Percentiles rank a stretch among this genome's conserved stretches.
These are phyloP conservation scores for Subanguina moxae DNA, from an alignment of 1,140 invertebrate species.

Conservation along the genomic window DNA sequence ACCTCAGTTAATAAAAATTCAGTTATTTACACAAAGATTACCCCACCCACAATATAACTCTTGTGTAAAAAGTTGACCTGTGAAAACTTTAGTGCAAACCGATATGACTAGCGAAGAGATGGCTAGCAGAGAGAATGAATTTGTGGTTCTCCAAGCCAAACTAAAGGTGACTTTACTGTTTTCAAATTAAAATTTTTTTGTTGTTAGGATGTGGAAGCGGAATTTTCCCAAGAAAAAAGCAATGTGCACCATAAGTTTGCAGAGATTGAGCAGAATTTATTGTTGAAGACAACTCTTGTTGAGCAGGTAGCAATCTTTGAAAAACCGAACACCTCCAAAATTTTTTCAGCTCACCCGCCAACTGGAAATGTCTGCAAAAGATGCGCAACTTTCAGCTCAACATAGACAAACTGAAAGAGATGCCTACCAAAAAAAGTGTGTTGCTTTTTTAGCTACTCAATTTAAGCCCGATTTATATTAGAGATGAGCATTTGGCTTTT, in stretches of 20 bases:
- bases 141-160: conserved; percentile 27
- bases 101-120: conserved; percentile 44
- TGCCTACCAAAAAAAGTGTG: conserved; percentile 25
- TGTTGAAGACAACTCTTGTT: conserved; percentile 49
- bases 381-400: conserved; percentile 32
- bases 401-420: conserved; percentile 47
- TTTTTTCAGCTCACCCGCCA: conserved; percentile 37
- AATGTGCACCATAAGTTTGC: conserved; percentile 49
- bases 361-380: conserved; percentile 44
- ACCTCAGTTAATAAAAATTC: no score
- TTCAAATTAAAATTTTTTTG: neutral
- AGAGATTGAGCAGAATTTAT: conserved; percentile 51
- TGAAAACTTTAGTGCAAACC: conserved; percentile 35
- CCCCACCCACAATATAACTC: no score
- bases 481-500: no score
- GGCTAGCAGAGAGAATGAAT: conserved; percentile 41
- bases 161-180: conserved; percentile 23
- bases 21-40: conserved; percentile 31
- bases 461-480: conserved; percentile 6
- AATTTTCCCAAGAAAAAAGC: conserved; percentile 41
- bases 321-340: no score
- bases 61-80: no score
- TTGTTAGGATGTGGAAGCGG: conserved; percentile 9
- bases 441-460: neutral
- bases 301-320: conserved; percentile 18